phyloP scores from a whole-genome alignment of 2,888 invertebrate species.

The Nomada lathburiana region DNA sequence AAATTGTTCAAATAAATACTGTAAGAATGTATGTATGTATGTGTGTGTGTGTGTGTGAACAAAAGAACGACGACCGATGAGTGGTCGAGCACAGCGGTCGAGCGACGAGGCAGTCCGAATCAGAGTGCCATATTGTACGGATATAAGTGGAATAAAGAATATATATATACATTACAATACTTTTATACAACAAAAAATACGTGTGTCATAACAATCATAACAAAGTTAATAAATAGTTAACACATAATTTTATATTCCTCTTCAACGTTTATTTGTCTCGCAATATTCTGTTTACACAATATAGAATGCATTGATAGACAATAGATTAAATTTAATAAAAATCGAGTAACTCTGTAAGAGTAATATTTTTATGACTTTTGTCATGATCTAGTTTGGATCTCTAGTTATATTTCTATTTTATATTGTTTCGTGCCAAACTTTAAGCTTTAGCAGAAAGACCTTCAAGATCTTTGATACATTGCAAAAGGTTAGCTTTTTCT shows the following conservation, averaged over 20 bases:
- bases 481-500: slow-evolving; percentile 95
- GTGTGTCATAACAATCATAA: no score
- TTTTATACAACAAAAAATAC: no score
- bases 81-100: no score
- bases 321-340: slow-evolving; percentile 11
- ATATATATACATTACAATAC: no score
- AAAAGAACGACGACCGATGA: no score
- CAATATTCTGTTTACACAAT: slow-evolving; percentile 21
- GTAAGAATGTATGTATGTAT: no score
- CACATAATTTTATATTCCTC: neutral
- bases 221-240: neutral
- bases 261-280: slow-evolving; percentile 34
- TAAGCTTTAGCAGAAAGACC: slow-evolving; percentile 86
- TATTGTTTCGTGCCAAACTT: slow-evolving; percentile 32
- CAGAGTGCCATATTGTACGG: no score
- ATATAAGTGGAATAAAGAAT: no score
- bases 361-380: slow-evolving; percentile 16
- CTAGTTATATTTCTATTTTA: slow-evolving; percentile 57
- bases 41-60: no score
- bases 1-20: no score
- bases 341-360: neutral
- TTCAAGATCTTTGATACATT: slow-evolving; percentile 94
- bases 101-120: no score
- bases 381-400: slow-evolving; percentile 34
- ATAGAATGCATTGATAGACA: slow-evolving; percentile 24